Base-by-base conservation (phyloP, 2,888 invertebrate species). In the Sarcophaga carnaria region DNA sequence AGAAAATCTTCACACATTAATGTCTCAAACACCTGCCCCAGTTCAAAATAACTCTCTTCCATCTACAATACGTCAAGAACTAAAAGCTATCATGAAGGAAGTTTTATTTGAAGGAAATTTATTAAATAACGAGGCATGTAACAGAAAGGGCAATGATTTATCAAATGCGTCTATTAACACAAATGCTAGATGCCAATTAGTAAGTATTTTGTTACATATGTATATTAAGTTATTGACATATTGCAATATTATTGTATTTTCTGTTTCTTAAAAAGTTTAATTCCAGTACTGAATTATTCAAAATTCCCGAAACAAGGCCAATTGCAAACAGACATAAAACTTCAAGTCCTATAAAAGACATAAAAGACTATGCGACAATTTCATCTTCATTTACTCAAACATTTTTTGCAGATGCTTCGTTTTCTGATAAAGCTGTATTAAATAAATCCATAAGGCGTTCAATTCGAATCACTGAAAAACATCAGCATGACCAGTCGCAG, bases 271-370 rank as follows among this genome's bases (percentile, higher is more conserved):
- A 84, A 8, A 75, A 91, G 91, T 90, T 90, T 63, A 81, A 85
- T 25, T 88, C 75, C 14, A 89, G 87, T 47, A 90, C 89, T 81
- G 89, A 90, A 0, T 76, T 89, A 20, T 91, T 91, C 25, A 91
- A 90, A 89, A 82, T 89, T 64, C 90, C 91, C 6, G 80, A 84
- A 37, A 74, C 86, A 20, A 89, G 90, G 12, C 20, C n/a, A 11
- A 60, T 70, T 70, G 2, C 10, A 22, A n/a, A 76, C 11, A 71
- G 60, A 45, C 45, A 37, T 14, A 76, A 70, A 77, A 83, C 82
- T 4, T 84, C 87, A n/a, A 87, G 87, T 45, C 87, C 87, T 10
- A 66, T 80, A 22, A 37, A 12, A 27, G 76, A 63, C 11, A 14
- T 12, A 10, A 8, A n/a, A 12, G 59, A 78, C 11, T 64, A 37